Evolutionary conservation across 2,888 invertebrate species (phyloP), one percentile per base, ranked within the genome.

Genomic region (Tipula unca): DNA sequence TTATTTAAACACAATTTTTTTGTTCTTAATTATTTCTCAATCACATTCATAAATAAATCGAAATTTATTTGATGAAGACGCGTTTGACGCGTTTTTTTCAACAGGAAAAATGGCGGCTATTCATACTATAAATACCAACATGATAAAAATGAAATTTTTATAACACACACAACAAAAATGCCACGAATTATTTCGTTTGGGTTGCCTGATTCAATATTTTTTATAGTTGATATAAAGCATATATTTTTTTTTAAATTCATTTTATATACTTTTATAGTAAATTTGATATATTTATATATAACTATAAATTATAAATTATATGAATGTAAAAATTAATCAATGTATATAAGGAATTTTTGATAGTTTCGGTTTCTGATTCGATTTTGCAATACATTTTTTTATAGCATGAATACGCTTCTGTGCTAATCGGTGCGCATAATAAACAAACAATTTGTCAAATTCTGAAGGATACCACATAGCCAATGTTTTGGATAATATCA

Each of bases 11-110:
- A 25, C 69, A 69, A 25, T 25, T 2, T 69, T 69, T 69, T 25
- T 48, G 3, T 69, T 69, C 69, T 69, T 69, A 69, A 69, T 69
- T 69, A 69, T 69, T 69, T 69, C 20, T 69, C 69, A 69, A 69
- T 69, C 69, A 69, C 69, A 69, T 14, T 69, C 83, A 32, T 83
- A 35, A 32, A 29, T 83, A 83, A 83, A 83, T 83, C 17, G 83
- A 83, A 83, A 83, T 69, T 69, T 25, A 69, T 69, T 69, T 69
- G 69, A 85, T 48, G 35, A 29, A 29, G 85, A 85, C 85, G 85
- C 85, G 85, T 85, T 85, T 85, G 85, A 85, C 85, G 85, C 85
- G 85, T 85, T 85, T 83, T 48, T 83, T 85, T 85, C 85, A 85
- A 85, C 85, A 85, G 85, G 39, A 39, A 85, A 39, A 39, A 85